Evolutionary conservation across 2,113 vertebrate species (phyloP).

Genomic region (Protobothrops mucrosquamatus): DNA sequence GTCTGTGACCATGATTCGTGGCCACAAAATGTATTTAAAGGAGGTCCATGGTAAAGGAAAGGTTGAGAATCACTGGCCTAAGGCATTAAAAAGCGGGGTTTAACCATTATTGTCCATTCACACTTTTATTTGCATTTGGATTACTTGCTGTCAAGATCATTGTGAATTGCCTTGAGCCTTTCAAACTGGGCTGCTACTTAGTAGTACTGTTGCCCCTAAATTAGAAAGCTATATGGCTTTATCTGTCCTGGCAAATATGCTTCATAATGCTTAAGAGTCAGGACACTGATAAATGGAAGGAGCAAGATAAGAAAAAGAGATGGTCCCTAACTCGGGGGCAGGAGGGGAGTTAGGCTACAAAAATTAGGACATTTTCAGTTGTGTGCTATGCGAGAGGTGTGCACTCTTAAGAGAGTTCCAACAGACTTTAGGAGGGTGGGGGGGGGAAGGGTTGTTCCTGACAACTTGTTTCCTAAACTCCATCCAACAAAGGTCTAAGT

Average conservation of each 20-base stretch:
- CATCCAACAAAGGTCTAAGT: not conserved
- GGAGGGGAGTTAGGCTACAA: not conserved
- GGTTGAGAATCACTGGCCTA: not conserved
- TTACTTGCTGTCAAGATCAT: not conserved
- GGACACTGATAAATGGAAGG: accelerated
- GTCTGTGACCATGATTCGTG: not conserved
- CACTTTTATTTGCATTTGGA: not conserved
- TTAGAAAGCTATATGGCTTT: not conserved
- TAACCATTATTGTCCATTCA: not conserved
- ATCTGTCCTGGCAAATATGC: not conserved
- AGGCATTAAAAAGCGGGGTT: not conserved
- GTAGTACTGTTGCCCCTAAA: not conserved
- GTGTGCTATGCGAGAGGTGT: accelerated
- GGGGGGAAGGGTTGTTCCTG: conserved; percentile 11
- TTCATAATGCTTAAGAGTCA: not conserved
- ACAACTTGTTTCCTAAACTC: conserved; percentile 9
- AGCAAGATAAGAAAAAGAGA: not conserved
- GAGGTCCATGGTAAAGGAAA: not conserved
- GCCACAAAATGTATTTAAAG: not conserved
- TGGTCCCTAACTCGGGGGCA: not conserved
- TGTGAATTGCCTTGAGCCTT: not conserved
- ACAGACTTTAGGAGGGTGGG: not conserved
- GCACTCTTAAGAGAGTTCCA: not conserved
- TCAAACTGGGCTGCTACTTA: not conserved
- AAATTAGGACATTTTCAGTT: not conserved